Percentiles rank a stretch among this genome's conserved stretches.
These are phyloP conservation scores for Scolopax rusticola DNA, from an alignment of 2,797 vertebrate species.

Conservation along the genomic window DNA sequence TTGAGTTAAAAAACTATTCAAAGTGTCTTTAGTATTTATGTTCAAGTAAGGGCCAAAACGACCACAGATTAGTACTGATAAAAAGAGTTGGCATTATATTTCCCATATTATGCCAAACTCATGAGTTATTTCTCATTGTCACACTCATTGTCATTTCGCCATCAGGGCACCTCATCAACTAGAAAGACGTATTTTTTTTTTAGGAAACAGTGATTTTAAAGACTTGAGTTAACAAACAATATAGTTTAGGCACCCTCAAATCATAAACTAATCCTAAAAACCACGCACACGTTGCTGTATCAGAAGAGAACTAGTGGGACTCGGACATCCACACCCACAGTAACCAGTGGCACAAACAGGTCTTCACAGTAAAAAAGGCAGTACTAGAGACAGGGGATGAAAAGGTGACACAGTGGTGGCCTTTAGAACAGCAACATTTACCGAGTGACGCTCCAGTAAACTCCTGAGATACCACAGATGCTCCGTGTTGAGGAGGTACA, in stretches of 20 bases:
- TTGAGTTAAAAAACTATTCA: constrained; percentile 59
- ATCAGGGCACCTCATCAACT: constrained; percentile 22
- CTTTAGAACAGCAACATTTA: background rate
- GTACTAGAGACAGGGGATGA: background rate
- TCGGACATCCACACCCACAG: background rate
- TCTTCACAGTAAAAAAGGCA: constrained; percentile 14
- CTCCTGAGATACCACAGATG: background rate
- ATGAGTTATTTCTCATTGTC: background rate
- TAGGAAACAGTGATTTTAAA: constrained; percentile 19
- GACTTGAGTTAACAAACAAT: background rate
- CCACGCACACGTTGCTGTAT: background rate
- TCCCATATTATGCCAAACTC: constrained; percentile 7
- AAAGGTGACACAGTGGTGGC: constrained; percentile 17
- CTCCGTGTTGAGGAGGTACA: background rate
- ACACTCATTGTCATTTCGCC: constrained; percentile 26
- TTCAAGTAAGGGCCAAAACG: constrained; percentile 47
- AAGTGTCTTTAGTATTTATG: constrained; percentile 55
- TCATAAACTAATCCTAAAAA: constrained; percentile 37
- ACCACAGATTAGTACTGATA: constrained; percentile 50
- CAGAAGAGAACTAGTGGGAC: background rate
- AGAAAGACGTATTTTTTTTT: background rate
- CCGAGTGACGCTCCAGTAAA: background rate
- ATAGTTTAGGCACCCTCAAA: constrained; percentile 32
- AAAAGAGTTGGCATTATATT: constrained; percentile 32
- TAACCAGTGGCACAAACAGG: background rate